Evolutionary conservation across 1,140 invertebrate genomes (phyloP), one percentile per base, ranked within the genome.

Genomic region (Drosophila parvula): DNA sequence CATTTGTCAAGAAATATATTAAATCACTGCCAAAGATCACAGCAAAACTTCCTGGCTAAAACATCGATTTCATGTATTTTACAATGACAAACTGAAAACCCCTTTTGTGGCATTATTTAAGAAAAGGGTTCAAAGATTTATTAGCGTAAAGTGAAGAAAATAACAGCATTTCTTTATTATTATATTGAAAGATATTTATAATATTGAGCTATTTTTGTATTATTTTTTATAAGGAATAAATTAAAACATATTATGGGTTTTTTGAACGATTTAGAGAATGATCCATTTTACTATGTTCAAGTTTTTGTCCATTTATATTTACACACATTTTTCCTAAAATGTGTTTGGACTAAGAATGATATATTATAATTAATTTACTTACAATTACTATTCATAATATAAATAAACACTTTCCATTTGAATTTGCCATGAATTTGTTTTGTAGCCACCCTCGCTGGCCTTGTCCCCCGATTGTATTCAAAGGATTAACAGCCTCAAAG

Each of bases 401-500:
- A 22, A 27, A 9, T 0, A 4, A 12, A 0, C 11, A 14, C 12
- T n/a, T 28, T 48, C 4, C 14, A 28, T 47, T 14, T 4, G 0
- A 10, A 3, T 16, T 27, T 18, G 59, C 32, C 14, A 41, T 43
- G 2, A 60, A 60, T 34, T 28, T 28, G 28, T 79, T 30, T 62
- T 22, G 5, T 10, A 50, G 45, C 59, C n/a, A 36, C 79, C 83
- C 60, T 51, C 69, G 48, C 50, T 69, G 38, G 47, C 34, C 59
- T 70, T 64, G 65, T 67, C 51, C 69, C 30, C 64, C 67, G 59
- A 65, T 83, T 89, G 74, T 74, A 74, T 75, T 78, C 76, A 89
- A 81, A 84, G 84, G 84, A 89, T 89, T 88, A 89, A 81, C 80
- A 89, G 70, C 79, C 83, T 65, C 78, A 74, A 78, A 77, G 84